Evolutionary conservation across 2,797 vertebrate species (phyloP).

Genomic region (Anguilla marmorata): DNA sequence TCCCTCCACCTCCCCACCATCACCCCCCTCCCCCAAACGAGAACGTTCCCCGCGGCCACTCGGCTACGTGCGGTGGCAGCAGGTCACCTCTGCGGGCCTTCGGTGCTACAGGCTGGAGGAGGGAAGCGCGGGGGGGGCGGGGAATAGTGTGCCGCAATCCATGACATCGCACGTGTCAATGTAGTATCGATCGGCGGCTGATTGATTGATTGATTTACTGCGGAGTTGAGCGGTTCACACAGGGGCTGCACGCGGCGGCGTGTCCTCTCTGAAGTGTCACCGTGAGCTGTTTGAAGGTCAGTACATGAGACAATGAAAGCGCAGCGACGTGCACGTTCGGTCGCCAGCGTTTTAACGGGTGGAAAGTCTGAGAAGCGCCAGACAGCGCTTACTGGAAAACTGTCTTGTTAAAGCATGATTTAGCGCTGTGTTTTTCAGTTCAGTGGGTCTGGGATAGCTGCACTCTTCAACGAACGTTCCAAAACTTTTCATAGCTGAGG

Average conservation of each 20-base stretch:
- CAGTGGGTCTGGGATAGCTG: not conserved
- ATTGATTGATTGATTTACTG: constrained; percentile 58
- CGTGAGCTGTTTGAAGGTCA: not conserved
- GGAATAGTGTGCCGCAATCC: not conserved
- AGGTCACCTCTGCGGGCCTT: constrained; percentile 58
- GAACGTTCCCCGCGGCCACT: constrained; percentile 47
- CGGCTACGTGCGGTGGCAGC: constrained; percentile 55
- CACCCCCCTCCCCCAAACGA: constrained; percentile 38
- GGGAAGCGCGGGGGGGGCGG: not conserved
- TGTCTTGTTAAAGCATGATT: constrained; percentile 2
- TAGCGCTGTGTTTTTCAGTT: not conserved
- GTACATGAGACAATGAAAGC: not conserved
- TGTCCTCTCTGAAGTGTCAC: not conserved
- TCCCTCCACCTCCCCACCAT: constrained; percentile 62
- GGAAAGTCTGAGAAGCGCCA: not conserved
- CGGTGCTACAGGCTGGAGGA: constrained; percentile 1
- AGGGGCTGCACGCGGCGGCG: not conserved
- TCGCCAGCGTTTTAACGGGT: not conserved
- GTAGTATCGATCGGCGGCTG: constrained; percentile 50
- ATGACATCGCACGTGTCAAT: constrained; percentile 13
- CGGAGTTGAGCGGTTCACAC: not conserved
- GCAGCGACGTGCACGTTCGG: not conserved
- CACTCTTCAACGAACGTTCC: constrained; percentile 37
- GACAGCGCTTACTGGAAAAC: not conserved
- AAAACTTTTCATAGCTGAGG: constrained; percentile 51